These are phyloP conservation scores for Rhizomys pruinosus DNA, from an alignment of 2,113 vertebrate species.

Conservation along the genomic window DNA sequence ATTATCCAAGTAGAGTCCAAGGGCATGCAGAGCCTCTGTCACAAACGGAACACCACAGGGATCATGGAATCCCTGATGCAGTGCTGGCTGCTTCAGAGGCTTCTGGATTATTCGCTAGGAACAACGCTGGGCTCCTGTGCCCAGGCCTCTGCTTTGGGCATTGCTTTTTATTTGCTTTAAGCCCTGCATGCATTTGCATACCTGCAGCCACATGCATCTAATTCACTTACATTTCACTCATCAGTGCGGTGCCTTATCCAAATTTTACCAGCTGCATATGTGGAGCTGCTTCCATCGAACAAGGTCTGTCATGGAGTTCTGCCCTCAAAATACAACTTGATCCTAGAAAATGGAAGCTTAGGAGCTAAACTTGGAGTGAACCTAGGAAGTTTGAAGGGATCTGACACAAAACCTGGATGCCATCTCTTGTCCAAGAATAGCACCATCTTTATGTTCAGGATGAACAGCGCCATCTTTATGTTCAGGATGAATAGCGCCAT, in stretches of 20 bases:
- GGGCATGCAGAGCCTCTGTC: background rate
- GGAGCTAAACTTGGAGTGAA: conserved; percentile 57
- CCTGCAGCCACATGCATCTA: conserved; percentile 46
- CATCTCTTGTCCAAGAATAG: conserved; percentile 11
- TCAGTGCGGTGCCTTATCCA: background rate
- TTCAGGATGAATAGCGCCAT: too few relatives aligned
- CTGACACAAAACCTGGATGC: conserved; percentile 45
- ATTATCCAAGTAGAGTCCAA: background rate
- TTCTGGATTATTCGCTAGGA: background rate
- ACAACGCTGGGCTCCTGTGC: background rate
- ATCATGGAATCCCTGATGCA: background rate
- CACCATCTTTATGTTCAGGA: too few relatives aligned
- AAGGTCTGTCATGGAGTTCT: conserved; percentile 35
- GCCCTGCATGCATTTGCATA: background rate
- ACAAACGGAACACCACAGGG: background rate
- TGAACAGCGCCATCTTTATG: too few relatives aligned
- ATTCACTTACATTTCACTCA: conserved; percentile 59
- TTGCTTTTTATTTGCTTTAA: conserved; percentile 2
- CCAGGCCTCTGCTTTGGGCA: background rate
- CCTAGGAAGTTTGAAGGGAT: conserved; percentile 49
- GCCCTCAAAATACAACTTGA: conserved; percentile 15
- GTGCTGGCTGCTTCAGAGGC: background rate
- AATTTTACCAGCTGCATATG: conserved; percentile 66
- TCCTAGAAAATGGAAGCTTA: conserved; percentile 48
- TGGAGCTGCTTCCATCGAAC: conserved; percentile 53